Evolutionary conservation across 2,888 invertebrate species (phyloP), one percentile per base, ranked within the genome.

Genomic region (Tortricodes alternella): DNA sequence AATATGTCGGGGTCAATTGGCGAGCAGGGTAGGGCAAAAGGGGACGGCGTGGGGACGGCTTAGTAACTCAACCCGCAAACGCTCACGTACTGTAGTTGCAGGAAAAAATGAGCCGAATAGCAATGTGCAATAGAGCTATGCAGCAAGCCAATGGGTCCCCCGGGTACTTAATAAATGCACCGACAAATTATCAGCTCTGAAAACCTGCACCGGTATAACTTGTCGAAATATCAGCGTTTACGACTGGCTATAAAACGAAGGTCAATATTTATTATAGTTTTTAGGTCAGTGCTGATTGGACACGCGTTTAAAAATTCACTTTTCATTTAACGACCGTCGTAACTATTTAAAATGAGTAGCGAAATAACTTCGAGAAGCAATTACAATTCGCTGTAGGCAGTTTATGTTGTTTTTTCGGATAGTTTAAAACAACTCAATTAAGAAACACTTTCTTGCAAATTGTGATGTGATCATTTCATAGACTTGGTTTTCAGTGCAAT

Each of bases 1-100:
- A 57, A 9, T 48, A 53, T 39, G 51, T 37, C 34, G 49, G 49
- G 62, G 60, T 62, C 60, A 60, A 60, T 49, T 56, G 52, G 19
- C 24, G 46, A 21, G 24, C 24, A n/a, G 50, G 24, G 32, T 13
- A 29, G 46, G 38, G 19, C 16, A 24, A 18, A 24, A 23, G 41
- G n/a, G 24, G 24, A 1, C 35, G 39, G 23, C 55, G 53, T 5
- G 43, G 27, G 49, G 37, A 16, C 34, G n/a, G 34, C 2, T 6
- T 19, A 16, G 15, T 5, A 23, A 23, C 15, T 4, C 13, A 2
- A 16, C 8, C 19, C 24, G 34, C 48, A 23, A 18, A 8, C 35
- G 35, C 35, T 37, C 24, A 48, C 21, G 37, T 38, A n/a, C 37
- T 27, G 41, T 16, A 11, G n/a, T 27, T 16, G 11, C 8, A 13